These are phyloP conservation scores for Prinia subflava DNA, from an alignment of 2,113 vertebrate genomes.

Conservation along the genomic window DNA sequence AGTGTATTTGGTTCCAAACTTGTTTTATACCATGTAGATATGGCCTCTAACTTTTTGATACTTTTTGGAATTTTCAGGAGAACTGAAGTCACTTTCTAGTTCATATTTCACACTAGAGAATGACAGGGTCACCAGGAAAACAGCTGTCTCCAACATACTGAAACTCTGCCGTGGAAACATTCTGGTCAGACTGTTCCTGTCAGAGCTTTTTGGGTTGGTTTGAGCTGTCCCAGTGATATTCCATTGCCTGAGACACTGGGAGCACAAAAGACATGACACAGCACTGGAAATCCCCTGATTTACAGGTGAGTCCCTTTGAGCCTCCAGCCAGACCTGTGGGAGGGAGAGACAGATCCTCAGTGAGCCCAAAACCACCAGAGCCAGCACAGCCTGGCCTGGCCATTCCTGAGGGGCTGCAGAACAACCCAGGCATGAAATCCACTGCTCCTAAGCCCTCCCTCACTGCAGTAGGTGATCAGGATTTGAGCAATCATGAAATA, in stretches of 20 bases:
- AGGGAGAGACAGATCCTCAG: neutral
- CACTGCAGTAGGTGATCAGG: accelerated
- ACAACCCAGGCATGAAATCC: neutral
- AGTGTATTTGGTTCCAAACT: neutral
- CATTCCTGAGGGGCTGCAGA: neutral
- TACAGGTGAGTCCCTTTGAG: neutral
- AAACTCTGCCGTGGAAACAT: neutral
- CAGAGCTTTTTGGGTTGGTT: neutral
- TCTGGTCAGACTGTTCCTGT: neutral
- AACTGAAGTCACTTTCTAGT: neutral
- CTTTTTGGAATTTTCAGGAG: neutral
- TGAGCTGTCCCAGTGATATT: neutral
- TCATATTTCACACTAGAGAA: neutral
- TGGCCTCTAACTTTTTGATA: neutral
- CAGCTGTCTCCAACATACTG: neutral
- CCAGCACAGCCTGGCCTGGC: neutral
- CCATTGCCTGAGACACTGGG: neutral
- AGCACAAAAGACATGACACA: neutral
- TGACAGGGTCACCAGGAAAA: neutral
- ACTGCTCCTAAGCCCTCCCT: neutral
- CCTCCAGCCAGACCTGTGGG: neutral
- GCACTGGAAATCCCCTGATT: neutral
- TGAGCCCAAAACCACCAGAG: neutral
- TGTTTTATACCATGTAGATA: neutral
- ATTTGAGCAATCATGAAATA: accelerated